phyloP scores from a whole-genome alignment of 2,113 vertebrate genomes.

The Spizaetus ornatus region DNA sequence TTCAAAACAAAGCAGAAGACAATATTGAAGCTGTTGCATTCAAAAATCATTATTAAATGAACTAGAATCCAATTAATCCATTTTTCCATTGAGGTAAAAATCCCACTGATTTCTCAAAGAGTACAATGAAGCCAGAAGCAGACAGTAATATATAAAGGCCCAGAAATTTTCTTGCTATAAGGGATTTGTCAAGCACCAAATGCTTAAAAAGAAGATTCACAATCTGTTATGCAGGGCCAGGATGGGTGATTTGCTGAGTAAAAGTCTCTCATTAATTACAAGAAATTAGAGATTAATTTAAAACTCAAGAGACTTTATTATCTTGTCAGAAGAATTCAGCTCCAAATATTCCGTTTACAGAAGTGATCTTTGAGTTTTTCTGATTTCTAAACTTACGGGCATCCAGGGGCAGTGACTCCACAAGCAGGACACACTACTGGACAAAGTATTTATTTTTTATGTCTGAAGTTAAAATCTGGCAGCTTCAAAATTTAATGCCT shows the following conservation, averaged over 20 bases:
- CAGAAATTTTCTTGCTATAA: not conserved
- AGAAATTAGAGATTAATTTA: not conserved
- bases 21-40: not conserved
- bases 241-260: not conserved
- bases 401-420: not conserved
- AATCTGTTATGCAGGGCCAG: not conserved
- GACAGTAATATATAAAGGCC: not conserved
- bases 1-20: not conserved
- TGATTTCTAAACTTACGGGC: not conserved
- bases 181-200: not conserved
- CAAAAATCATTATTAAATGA: not conserved
- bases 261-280: not conserved
- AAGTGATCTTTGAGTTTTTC: not conserved
- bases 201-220: not conserved
- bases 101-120: not conserved
- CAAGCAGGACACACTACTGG: not conserved
- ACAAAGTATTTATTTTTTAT: not conserved
- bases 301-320: not conserved
- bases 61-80: not conserved
- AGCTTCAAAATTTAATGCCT: not conserved
- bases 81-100: not conserved
- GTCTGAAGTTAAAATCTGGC: not conserved
- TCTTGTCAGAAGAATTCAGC: not conserved
- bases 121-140: not conserved
- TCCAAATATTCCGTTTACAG: not conserved